Evolutionary conservation across 2,888 invertebrate genomes (phyloP).

Genomic region (Suillia variegata): DNA sequence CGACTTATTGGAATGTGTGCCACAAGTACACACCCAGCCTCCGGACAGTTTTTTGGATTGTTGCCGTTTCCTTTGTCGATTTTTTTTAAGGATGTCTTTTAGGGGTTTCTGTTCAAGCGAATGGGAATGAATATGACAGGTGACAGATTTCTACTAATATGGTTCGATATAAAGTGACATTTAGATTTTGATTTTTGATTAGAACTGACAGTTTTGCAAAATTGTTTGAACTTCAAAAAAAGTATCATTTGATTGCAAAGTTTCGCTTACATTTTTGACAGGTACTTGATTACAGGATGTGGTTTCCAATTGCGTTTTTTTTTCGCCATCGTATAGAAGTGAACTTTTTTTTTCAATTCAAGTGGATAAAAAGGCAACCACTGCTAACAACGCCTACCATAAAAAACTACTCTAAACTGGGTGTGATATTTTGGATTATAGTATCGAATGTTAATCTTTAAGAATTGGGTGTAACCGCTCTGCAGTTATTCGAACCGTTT

Average conservation of each 20-base stretch:
- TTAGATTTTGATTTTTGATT: slow-evolving; percentile 16
- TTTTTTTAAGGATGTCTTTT: no score
- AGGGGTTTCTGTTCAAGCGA: no score
- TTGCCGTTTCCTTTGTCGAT: no score
- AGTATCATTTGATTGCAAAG: background rate
- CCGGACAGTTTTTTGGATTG: no score
- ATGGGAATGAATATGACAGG: no score
- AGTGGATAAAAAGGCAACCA: slow-evolving; percentile 18
- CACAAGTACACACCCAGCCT: background rate
- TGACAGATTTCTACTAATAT: no score
- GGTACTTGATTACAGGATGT: slow-evolving; percentile 18
- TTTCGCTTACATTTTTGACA: slow-evolving; percentile 7
- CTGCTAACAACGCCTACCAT: slow-evolving; percentile 7
- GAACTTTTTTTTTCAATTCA: background rate
- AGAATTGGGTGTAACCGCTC: no score
- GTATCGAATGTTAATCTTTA: no score
- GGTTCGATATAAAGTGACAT: no score
- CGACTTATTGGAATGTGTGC: slow-evolving; percentile 48
- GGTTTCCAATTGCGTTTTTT: slow-evolving; percentile 16
- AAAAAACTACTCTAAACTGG: slow-evolving; percentile 1
- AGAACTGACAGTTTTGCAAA: background rate
- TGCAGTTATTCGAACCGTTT: background rate
- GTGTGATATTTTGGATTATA: background rate
- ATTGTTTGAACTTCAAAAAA: background rate
- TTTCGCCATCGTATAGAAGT: no score